These are phyloP conservation scores for Cecropterus lyciades DNA, from an alignment of 1,140 invertebrate genomes.

Conservation along the genomic window DNA sequence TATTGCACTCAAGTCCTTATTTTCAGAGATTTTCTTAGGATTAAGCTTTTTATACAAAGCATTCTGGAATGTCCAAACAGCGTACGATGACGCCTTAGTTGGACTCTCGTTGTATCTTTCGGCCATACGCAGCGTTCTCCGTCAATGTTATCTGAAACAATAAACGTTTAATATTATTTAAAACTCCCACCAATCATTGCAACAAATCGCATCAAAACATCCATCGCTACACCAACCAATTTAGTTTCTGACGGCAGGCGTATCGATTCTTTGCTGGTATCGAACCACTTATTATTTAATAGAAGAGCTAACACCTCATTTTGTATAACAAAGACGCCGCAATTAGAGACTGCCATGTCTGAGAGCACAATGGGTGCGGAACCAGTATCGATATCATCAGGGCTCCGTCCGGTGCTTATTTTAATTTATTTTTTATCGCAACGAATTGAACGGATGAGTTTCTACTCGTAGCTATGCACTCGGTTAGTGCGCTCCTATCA, in stretches of 20 bases:
- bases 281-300: constrained; percentile 80
- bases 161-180: constrained; percentile 46
- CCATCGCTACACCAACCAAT: constrained; percentile 51
- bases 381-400: constrained; percentile 77
- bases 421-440: constrained; percentile 82
- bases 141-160: constrained; percentile 74
- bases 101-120: constrained; percentile 70
- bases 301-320: constrained; percentile 82
- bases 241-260: constrained; percentile 58
- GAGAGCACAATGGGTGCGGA: constrained; percentile 68
- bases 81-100: constrained; percentile 72
- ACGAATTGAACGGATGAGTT: constrained; percentile 75
- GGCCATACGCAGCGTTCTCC: constrained; percentile 76
- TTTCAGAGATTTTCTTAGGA: constrained; percentile 33
- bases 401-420: constrained; percentile 60
- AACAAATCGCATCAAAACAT: constrained; percentile 46
- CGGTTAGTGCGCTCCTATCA: constrained; percentile 40
- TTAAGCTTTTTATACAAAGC: constrained; percentile 47
- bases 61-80: constrained; percentile 72
- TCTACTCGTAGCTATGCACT: constrained; percentile 65
- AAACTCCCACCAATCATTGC: constrained; percentile 36
- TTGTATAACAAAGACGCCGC: constrained; percentile 80
- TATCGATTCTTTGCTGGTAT: constrained; percentile 60
- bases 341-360: constrained; percentile 76
- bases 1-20: constrained; percentile 38